Base-by-base conservation (phyloP, 2,797 vertebrate genomes). In the Xenentodon cancila region DNA sequence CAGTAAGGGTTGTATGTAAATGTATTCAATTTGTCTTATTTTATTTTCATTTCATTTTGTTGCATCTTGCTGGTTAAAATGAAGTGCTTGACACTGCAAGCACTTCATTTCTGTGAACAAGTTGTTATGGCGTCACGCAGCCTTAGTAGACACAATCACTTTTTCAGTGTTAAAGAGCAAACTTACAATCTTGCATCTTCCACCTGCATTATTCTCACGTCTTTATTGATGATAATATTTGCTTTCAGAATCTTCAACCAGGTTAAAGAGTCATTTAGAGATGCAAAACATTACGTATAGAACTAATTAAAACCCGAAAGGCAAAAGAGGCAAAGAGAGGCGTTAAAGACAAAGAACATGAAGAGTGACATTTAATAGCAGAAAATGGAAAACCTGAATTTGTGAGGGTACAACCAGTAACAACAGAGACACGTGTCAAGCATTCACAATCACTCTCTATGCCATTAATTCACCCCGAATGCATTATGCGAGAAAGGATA, bases 381-480 rank as follows among this genome's bases (percentile, higher is more conserved):
- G n/a, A n/a, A 67, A 69, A 59, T 57, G 19, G 20, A 59, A 68
- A 61, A 55, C 7, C 61, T 42, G 18, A 57, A 65, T 59, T 49
- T 40, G 16, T 13, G 58, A 59, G 8, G 5, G 25, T 50, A 18
- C 25, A 58, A 55, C 37, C 37, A 19, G 30, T 21, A 19, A 54
- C 50, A 71, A 61, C 16, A 54, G 34, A 42, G 30, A 20, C 9
- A 42, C n/a, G 32, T 61, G 56, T 62, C 18, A 58, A 34, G 25
- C 22, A 56, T 47, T 48, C 12, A 40, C 22, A 65, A 53, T 73
- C 51, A 53, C 62, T 62, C 44, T 66, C 42, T 20, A 13, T 48
- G 54, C 21, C 18, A 27, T 52, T 63, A 63, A 77, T 66, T 73
- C 51, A 63, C 45, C n/a, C 40, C 13, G 49, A 67, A 55, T 49